Percentiles rank a stretch among this genome's conserved stretches.
phyloP scores from a whole-genome alignment of 2,797 vertebrate species.

The Sebastolobus altivelis region DNA sequence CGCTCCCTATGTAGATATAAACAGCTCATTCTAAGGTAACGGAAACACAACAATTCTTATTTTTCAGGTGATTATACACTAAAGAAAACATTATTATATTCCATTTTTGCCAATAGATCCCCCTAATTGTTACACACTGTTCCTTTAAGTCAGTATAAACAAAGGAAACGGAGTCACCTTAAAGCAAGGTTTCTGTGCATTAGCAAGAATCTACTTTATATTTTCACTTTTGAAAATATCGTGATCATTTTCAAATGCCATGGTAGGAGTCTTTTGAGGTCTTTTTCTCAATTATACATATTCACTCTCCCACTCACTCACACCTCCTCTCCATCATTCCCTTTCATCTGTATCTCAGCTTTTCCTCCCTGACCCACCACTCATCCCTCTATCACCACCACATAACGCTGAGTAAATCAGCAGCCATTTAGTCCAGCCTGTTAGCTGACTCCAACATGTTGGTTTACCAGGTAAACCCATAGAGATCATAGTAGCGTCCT shows the following conservation, averaged over 20 bases:
- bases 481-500: slow-evolving; percentile 7
- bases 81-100: too few species aligned
- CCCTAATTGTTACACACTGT: too few species aligned
- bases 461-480: slow-evolving; percentile 34
- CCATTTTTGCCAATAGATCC: too few species aligned
- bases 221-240: slow-evolving; percentile 31
- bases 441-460: slow-evolving; percentile 12
- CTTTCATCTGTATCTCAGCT: slow-evolving; percentile 56
- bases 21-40: too few species aligned
- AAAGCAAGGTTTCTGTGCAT: slow-evolving; percentile 12
- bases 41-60: too few species aligned
- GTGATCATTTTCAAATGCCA: slow-evolving; percentile 48
- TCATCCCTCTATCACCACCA: slow-evolving; percentile 39
- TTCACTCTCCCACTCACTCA: slow-evolving; percentile 61
- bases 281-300: slow-evolving; percentile 54
- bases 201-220: slow-evolving; percentile 21
- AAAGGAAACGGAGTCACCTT: neutral
- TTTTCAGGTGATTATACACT: too few species aligned
- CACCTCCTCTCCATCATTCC: slow-evolving; percentile 59
- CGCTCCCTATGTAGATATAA: too few species aligned
- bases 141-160: slow-evolving; percentile 2
- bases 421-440: slow-evolving; percentile 8
- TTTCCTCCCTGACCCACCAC: slow-evolving; percentile 40
- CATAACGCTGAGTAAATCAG: slow-evolving; percentile 41
- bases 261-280: slow-evolving; percentile 48